Evolutionary conservation across 1,140 invertebrate genomes (phyloP), one percentile per base, ranked within the genome.

Genomic region (Cydia fagiglandana): DNA sequence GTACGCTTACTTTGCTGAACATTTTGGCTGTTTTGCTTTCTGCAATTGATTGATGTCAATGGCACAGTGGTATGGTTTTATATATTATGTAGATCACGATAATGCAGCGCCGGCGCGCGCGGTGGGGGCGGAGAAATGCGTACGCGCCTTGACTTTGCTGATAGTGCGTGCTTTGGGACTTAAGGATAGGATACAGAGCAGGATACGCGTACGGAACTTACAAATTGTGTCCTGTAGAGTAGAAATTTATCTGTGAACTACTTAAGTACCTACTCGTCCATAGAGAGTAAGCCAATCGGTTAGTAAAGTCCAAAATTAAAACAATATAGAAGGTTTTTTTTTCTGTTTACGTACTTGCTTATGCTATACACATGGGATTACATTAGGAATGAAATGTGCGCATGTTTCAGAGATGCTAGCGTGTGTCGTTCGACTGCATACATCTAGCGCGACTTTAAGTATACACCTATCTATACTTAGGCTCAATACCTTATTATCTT

Each of bases 1-100:
- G 30, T 17, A 4, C 24, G 87, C 88, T 90, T 78, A 90, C 88
- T 88, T 90, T 90, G 83, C 85, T 86, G 83, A 89, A 89, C 89
- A 91, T 91, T 83, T 86, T 89, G 83, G 73, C 75, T 86, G 77
- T 84, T 17, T 79, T 79, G 75, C 73, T 77, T 85, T 81, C 78
- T 75, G 34, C 73, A 80, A 83, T 85, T 84, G 85, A 90, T 91
- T 90, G 82, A 84, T 88, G 82, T 88, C 83, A 89, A 85, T 70
- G 47, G 81, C 70, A 77, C 79, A 66, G 79, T 73, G 50, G 77
- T 83, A 85, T 87, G 88, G 86, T 91, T 91, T 91, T 87, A 47
- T 91, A 89, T 91, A 91, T 81, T 15, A 86, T 81, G 81, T 76
- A 73, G 64, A 73, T 79, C 74, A 47, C 73, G 50, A 53, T 53